These are phyloP conservation scores for Ramazzottius varieornatus DNA, from an alignment of 2,888 invertebrate genomes.

Conservation along the genomic window DNA sequence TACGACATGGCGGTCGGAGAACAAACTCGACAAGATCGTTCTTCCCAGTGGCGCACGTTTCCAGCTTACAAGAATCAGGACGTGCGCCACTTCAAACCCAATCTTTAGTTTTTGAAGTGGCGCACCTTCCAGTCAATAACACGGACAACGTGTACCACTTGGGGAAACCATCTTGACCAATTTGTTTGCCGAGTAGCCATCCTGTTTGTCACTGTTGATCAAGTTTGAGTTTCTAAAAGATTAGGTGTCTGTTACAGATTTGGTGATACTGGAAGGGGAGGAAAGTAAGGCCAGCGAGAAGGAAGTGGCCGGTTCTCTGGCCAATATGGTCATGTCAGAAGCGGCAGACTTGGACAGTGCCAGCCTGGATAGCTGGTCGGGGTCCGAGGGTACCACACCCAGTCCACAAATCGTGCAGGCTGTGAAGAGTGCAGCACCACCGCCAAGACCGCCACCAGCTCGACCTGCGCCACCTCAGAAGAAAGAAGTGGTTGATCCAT, in stretches of 20 bases:
- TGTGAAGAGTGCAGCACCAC: conserved; percentile 9
- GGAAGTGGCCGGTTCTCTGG: not conserved
- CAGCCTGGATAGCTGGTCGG: not conserved
- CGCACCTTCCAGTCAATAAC: too few species aligned
- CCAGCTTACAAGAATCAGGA: too few species aligned
- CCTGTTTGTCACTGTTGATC: too few species aligned
- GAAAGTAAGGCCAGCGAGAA: not conserved
- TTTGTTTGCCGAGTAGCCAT: too few species aligned
- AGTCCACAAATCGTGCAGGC: not conserved
- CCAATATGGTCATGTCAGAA: not conserved
- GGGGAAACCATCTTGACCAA: too few species aligned
- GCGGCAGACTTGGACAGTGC: not conserved
- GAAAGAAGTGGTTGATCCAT: conserved; percentile 6
- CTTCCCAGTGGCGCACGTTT: too few species aligned
- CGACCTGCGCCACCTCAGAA: conserved; percentile 7
- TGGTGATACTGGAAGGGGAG: not conserved
- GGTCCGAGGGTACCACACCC: not conserved
- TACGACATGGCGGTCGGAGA: not conserved
- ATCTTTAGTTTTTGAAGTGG: not conserved
- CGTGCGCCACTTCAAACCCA: too few species aligned
- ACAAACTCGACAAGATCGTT: too few species aligned
- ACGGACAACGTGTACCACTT: too few species aligned
- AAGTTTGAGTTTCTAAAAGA: too few species aligned
- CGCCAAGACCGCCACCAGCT: conserved; percentile 5
- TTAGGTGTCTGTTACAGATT: not conserved